Evolutionary conservation across 2,113 vertebrate species (phyloP), one percentile per base, ranked within the genome.

Genomic region (Psittacus erithacus): DNA sequence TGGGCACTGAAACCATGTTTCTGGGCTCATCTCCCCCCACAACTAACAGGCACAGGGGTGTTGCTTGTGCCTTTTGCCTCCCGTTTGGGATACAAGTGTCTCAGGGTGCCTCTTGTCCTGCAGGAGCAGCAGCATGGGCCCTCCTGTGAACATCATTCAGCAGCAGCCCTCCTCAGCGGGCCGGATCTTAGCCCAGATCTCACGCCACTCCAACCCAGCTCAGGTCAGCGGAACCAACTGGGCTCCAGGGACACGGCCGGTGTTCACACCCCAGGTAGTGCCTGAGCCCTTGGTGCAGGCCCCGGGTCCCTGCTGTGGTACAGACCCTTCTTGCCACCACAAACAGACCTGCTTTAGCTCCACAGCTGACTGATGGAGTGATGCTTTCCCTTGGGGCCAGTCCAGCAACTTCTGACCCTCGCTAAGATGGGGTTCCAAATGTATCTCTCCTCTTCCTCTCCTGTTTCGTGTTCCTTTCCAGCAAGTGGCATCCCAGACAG

Each of bases 181-280:
- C 13, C 99, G 99, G 82, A 98, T 99, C 94, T 60, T 99, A 16
- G 95, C 98, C 6, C 99, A 99, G 96, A 99, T 99, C 62, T 99
- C 99, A 6, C 98, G 98, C 41, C 99, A 99, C 95, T 96, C 98
- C 86, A 98, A 35, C 78, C 97, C 98, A 2, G 96, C 98, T n/a
- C 98, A 98, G 93, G 97, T 96, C 79, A 97, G 96, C 70, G 97
- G 98, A 11, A 97, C 88, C 86, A 94, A 88, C 84, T 99, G 98
- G 98, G 93, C 97, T 18, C 44, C 98, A 2, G 98, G 97, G 29
- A 95, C 97, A 5, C 98, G 98, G n/a, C 97, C 98, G 6, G 84
- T 98, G 6, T 99, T 99, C 96, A 97, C 98, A 24, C 96, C 98
- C 79, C 99, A 99, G 98, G 99, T 99, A 96, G 88, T 41, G 6